Conservation (phyloP, 2,113 vertebrate genomes). For the Hemiscyllium ocellatum region DNA sequence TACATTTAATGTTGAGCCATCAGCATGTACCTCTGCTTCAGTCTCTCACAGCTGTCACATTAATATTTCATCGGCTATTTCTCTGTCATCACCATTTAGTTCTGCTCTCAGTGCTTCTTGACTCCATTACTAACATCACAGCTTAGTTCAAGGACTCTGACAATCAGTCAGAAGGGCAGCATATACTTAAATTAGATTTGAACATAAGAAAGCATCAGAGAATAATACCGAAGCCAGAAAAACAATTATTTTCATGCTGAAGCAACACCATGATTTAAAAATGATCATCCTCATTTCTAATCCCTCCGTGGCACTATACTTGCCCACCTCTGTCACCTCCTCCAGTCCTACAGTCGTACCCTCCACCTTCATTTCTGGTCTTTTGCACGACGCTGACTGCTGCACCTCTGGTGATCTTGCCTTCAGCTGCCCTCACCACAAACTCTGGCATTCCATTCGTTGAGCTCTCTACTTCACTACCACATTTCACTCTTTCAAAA, state of each 20-base stretch:
- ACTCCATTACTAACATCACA: slow-evolving; percentile 2
- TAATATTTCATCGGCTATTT: background rate
- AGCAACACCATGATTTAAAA: no score
- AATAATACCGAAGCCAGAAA: background rate
- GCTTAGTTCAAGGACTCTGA: background rate
- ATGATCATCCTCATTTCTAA: background rate
- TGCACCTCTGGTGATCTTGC: no score
- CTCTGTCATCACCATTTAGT: background rate
- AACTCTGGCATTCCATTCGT: no score
- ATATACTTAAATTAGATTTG: background rate
- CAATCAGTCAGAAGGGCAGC: background rate
- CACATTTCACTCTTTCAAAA: no score
- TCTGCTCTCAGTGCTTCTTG: background rate
- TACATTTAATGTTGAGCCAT: background rate
- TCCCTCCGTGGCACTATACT: background rate
- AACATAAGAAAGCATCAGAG: background rate
- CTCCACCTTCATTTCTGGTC: no score
- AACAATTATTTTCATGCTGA: background rate
- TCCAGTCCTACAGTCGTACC: no score
- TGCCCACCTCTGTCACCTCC: no score
- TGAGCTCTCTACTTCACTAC: no score
- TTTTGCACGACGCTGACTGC: no score
- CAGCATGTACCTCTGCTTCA: background rate
- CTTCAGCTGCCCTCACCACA: no score
- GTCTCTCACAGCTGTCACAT: background rate